Evolutionary conservation across 2,797 vertebrate genomes (phyloP).

Genomic region (Heliangelus exortis): DNA sequence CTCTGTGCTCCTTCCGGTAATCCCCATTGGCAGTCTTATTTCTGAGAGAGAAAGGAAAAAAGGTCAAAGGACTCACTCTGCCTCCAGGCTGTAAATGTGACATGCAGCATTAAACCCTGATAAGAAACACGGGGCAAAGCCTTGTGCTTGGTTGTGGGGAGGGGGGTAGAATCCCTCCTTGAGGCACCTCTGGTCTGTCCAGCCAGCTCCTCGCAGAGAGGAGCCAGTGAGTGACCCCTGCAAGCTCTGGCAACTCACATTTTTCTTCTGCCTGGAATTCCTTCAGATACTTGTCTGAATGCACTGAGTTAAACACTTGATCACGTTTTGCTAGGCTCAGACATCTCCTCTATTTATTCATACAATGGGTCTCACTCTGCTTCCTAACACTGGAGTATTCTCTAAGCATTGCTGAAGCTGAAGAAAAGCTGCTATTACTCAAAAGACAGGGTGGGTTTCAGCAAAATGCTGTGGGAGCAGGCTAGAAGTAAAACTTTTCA

Average conservation of each 20-base stretch:
- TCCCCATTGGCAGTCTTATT: slow-evolving; percentile 93
- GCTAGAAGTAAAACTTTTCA: neutral
- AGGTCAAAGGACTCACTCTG: neutral
- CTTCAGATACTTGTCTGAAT: neutral
- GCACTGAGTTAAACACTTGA: neutral
- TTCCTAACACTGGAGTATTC: neutral
- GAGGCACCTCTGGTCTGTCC: neutral
- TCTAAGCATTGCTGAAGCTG: neutral
- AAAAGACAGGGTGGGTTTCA: neutral
- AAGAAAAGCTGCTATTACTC: neutral
- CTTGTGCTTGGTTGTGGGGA: neutral
- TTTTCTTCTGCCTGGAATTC: neutral
- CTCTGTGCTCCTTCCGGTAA: slow-evolving; percentile 92
- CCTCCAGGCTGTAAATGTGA: neutral
- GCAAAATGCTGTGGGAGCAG: neutral
- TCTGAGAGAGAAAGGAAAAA: slow-evolving; percentile 40
- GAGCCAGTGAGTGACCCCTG: neutral
- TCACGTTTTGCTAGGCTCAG: neutral
- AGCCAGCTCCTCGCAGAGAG: neutral
- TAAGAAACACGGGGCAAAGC: neutral
- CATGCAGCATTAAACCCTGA: accelerated
- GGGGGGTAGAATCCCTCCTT: neutral
- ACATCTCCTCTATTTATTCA: neutral
- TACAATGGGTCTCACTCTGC: neutral
- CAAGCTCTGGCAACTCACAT: neutral